These are phyloP conservation scores for Epinephelus coioides DNA, from an alignment of 2,797 vertebrate species.

Conservation along the genomic window DNA sequence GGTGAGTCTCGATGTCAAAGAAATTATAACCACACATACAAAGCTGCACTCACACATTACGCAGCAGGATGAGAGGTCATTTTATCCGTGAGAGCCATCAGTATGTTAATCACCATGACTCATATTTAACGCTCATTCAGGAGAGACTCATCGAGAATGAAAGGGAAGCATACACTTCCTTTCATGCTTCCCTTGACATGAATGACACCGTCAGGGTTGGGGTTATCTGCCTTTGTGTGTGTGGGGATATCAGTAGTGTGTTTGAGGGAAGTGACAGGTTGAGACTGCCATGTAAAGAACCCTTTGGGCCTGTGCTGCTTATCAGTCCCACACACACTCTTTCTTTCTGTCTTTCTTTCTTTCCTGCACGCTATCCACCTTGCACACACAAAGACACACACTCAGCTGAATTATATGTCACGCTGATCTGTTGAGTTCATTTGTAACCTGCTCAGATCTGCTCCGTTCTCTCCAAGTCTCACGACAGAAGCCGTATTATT, in stretches of 20 bases:
- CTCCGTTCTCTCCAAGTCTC: slow-evolving; percentile 61
- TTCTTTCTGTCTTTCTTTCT: slow-evolving; percentile 41
- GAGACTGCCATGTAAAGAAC: slow-evolving; percentile 64
- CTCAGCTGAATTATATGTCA: slow-evolving; percentile 66
- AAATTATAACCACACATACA: slow-evolving; percentile 54
- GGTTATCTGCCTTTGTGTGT: slow-evolving; percentile 64
- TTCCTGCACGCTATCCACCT: slow-evolving; percentile 46
- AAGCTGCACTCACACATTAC: slow-evolving; percentile 27
- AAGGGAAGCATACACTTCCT: slow-evolving; percentile 50
- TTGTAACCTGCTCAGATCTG: slow-evolving; percentile 65
- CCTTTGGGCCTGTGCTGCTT: slow-evolving; percentile 66
- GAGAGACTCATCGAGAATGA: slow-evolving; percentile 38
- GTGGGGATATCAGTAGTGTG: slow-evolving; percentile 63
- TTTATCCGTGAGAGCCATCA: slow-evolving; percentile 68
- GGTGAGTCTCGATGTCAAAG: slow-evolving; percentile 38
- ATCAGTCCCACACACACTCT: slow-evolving; percentile 69
- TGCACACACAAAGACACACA: slow-evolving; percentile 46
- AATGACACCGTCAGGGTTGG: slow-evolving; percentile 57
- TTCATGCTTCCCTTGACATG: slow-evolving; percentile 55
- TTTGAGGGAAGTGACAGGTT: slow-evolving; percentile 73
- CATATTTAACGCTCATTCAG: slow-evolving; percentile 64
- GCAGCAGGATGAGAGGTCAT: slow-evolving; percentile 52
- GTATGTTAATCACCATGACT: slow-evolving; percentile 65
- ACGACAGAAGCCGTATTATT: slow-evolving; percentile 65
- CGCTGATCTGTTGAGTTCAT: slow-evolving; percentile 70